Evolutionary conservation across 2,113 vertebrate species (phyloP), one percentile per base, ranked within the genome.

Genomic region (Ailurus styani): DNA sequence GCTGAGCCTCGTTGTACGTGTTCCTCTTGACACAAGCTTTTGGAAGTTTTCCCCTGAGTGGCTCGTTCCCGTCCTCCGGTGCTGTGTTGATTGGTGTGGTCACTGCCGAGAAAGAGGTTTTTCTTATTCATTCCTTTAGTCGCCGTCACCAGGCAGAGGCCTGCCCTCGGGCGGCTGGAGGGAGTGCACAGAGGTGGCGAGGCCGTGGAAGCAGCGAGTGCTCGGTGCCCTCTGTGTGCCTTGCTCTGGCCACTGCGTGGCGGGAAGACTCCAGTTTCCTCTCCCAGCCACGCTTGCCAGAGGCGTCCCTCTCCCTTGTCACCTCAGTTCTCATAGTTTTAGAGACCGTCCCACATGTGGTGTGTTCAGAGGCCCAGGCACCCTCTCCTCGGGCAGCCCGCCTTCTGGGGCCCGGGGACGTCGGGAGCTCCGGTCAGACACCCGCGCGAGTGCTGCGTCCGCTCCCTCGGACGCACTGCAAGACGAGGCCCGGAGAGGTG

Each of bases 71-170:
- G 73, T 20, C 83, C 83, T 66, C 37, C 2, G 29, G 0, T n/a
- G 42, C 92, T 12, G 21, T 70, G 64, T 21, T 2, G 83, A 6
- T 13, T 17, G 15, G 4, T 2, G n/a, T 40, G 81, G 25, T 34
- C 13, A 0, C 18, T 5, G 27, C 27, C 7, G 3, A 47, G 42
- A 37, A 47, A 50, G 55, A 47, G 23, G 1, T 29, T 52, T 50
- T 31, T 62, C 55, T 50, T 29, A 18, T 20, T 47, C 17, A 1
- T 62, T 78, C 21, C 42, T 77, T 60, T 23, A 17, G 7, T 29
- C 1, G 0, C 1, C 25, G 45, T 37, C 34, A 7, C 40, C 6
- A 0, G 0, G 9, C 31, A 5, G 37, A 70, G 27, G 13, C 0
- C 66, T 50, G 42, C 47, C 11, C 23, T 54, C 1, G 2, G 45